Evolutionary conservation across 2,797 vertebrate genomes (phyloP).

Genomic region (Sebastiscus tertius): DNA sequence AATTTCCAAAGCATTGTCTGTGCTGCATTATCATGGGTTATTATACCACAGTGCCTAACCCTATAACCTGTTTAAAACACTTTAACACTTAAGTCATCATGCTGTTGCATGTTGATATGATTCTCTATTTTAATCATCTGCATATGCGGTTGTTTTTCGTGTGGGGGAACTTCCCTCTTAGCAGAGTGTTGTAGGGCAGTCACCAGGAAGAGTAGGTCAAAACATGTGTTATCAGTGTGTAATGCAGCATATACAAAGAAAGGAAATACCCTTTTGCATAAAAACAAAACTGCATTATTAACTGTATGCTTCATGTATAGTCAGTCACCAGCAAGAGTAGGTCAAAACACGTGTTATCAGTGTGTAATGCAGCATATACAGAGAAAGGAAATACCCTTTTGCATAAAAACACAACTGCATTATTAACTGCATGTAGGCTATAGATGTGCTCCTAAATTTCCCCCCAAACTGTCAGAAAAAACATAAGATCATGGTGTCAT

Average conservation of each 20-base stretch:
- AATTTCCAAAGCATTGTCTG: neutral
- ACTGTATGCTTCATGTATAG: neutral
- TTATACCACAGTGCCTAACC: neutral
- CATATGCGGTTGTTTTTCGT: neutral
- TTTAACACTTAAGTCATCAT: neutral
- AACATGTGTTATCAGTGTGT: neutral
- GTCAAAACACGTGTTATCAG: conserved; percentile 7
- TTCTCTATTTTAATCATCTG: neutral
- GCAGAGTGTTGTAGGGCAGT: neutral
- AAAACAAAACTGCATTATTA: neutral
- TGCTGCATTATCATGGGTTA: neutral
- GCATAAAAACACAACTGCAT: neutral
- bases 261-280: neutral
- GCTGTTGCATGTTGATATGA: neutral
- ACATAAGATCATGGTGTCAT: neutral
- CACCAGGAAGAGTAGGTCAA: neutral
- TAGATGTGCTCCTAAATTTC: neutral
- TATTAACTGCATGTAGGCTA: neutral
- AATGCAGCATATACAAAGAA: neutral
- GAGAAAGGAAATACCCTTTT: conserved; percentile 1
- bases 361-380: neutral
- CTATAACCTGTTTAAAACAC: neutral
- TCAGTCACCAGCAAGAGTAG: neutral
- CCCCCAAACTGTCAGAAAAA: neutral
- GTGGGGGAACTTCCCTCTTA: neutral